Base-by-base conservation (phyloP, 2,888 invertebrate species). In the Hypsopygia costalis region DNA sequence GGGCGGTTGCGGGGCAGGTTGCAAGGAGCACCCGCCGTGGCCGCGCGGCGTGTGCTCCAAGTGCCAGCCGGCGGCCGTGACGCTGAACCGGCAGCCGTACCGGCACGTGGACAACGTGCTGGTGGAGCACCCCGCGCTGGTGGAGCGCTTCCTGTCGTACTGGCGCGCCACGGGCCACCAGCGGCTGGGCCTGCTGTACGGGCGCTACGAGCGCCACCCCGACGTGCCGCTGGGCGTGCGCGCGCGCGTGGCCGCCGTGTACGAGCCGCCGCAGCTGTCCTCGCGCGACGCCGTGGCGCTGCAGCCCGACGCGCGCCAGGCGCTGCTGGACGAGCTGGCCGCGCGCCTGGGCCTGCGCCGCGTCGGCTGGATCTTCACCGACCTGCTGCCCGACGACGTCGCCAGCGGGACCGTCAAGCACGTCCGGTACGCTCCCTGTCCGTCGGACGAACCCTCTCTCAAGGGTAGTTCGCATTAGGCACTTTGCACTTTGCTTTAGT, bases 361-460 rank as follows among this genome's bases (percentile, higher is more conserved):
- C 56, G 94, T 99, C 47, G 99, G 99, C 42, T 99, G 99, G 99
- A 96, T 99, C 59, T 99, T 99, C 83, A 99, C 99, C 10, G 99
- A 99, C 91, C 92, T 99, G 49, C 91, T 97, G 62, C 94, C 97
- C 43, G 94, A 95, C 54, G 95, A 97, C 85, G 83, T 94, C 31
- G 92, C 92, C 60, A 92, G 92, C 62, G 98, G 98, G 65, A 97
- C 97, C 51, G 98, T 97, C 3, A 89, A 91, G 78, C 92, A 92
- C 62, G 78, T 91, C 34, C 70, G 81, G 80, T 79, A 28, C 43
- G 58, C n/a, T n/a, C n/a, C n/a, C n/a, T n/a, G n/a, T n/a, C n/a
- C n/a, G n/a, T n/a, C n/a, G n/a, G n/a, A n/a, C n/a, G n/a, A n/a
- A n/a, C n/a, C n/a, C n/a, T n/a, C n/a, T n/a, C n/a, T n/a, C n/a